phyloP scores from a whole-genome alignment of 1,140 invertebrate genomes.

The Lepidurus arcticus region DNA sequence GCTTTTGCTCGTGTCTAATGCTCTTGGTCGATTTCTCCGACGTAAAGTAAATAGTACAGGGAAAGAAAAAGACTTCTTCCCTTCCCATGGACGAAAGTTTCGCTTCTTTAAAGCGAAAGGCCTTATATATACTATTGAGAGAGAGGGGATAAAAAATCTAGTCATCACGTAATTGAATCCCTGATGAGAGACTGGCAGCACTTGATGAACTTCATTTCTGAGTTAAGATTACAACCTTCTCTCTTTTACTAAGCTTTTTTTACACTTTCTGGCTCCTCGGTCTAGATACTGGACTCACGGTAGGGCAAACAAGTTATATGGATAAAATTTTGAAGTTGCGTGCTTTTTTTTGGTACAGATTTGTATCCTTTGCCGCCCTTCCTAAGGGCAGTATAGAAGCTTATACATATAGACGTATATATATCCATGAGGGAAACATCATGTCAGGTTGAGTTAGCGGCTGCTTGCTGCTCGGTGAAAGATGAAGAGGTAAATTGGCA shows the following conservation, averaged over 20 bases:
- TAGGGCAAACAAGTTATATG: background rate
- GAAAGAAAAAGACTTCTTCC: too few relatives aligned
- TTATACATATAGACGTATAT: too few relatives aligned
- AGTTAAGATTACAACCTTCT: too few relatives aligned
- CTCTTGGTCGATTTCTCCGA: background rate
- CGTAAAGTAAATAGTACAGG: too few relatives aligned
- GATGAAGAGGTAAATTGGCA: conserved; percentile 21
- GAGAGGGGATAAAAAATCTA: background rate
- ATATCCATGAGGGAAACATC: conserved; percentile 11
- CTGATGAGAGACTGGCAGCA: background rate
- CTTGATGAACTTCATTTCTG: background rate
- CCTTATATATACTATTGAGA: background rate
- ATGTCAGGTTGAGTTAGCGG: conserved; percentile 14
- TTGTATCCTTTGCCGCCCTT: background rate
- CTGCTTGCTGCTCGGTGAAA: conserved; percentile 7
- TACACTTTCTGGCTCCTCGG: too few relatives aligned
- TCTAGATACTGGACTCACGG: too few relatives aligned
- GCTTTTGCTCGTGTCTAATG: background rate
- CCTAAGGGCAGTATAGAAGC: too few relatives aligned
- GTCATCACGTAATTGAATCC: background rate
- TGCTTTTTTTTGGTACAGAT: background rate
- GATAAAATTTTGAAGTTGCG: background rate
- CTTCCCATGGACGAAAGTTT: background rate
- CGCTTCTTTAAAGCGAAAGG: background rate
- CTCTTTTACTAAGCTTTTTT: too few relatives aligned